Evolutionary conservation across 2,888 invertebrate species (phyloP).

Genomic region (Tigriopus californicus): DNA sequence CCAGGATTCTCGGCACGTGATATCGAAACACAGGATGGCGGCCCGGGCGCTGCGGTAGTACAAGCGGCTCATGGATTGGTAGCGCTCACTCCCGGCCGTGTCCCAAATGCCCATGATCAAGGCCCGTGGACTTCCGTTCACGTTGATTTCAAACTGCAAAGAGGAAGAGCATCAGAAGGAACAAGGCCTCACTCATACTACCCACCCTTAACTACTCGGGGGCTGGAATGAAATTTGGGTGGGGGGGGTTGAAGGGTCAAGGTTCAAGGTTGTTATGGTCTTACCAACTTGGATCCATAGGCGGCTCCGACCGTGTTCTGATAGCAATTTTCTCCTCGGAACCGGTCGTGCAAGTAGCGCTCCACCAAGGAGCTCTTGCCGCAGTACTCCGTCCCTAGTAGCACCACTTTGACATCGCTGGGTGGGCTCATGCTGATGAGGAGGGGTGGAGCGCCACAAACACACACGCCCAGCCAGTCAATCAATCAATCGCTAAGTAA

Average conservation of each 20-base stretch:
- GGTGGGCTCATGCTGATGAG: no score
- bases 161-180: no score
- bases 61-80: neutral
- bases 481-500: no score
- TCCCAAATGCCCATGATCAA: conserved; percentile 1
- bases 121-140: no score
- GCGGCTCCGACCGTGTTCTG: conserved; percentile 3
- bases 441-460: no score
- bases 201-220: no score
- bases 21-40: neutral
- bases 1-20: neutral
- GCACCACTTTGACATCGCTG: conserved; percentile 1
- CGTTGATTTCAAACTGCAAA: no score
- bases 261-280: no score
- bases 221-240: no score
- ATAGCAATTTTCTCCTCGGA: neutral
- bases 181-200: no score
- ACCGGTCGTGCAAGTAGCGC: neutral
- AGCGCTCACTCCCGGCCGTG: conserved; percentile 3
- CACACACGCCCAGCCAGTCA: no score
- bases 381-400: neutral
- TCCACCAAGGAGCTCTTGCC: conserved; percentile 4
- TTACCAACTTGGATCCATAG: neutral
- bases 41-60: neutral
- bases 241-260: no score